phyloP scores from a whole-genome alignment of 2,888 invertebrate species.

The Xanthia icteritia region DNA sequence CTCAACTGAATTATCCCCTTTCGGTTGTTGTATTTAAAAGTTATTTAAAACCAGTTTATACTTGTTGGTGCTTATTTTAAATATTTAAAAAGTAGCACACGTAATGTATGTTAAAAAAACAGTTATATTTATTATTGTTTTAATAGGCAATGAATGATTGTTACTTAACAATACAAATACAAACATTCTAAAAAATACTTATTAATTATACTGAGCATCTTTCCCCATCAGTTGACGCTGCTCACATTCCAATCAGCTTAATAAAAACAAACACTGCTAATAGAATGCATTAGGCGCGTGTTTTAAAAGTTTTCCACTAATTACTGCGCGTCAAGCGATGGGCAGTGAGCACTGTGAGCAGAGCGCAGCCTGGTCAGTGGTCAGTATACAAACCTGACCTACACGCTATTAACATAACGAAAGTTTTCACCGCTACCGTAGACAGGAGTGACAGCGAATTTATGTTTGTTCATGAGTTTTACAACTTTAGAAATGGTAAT shows the following conservation, averaged over 20 bases:
- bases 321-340: slow-evolving; percentile 16
- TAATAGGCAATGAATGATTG: not conserved
- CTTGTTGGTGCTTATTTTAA: not conserved
- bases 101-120: not conserved
- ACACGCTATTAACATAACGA: slow-evolving; percentile 58
- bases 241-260: slow-evolving; percentile 37
- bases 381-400: slow-evolving; percentile 51
- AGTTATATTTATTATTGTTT: not conserved
- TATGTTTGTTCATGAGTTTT: not conserved
- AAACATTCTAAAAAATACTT: not conserved
- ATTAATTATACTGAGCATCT: slow-evolving; percentile 21
- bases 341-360: not conserved
- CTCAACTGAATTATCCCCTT: not conserved
- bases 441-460: slow-evolving; percentile 1
- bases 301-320: slow-evolving; percentile 50
- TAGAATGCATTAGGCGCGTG: slow-evolving; percentile 31
- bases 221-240: slow-evolving; percentile 7
- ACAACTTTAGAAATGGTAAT: not conserved
- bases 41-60: not conserved
- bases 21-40: not conserved
- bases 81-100: not conserved
- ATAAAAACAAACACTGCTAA: slow-evolving; percentile 51
- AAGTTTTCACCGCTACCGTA: slow-evolving; percentile 45
- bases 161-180: not conserved
- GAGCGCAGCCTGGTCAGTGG: slow-evolving; percentile 7